Base-by-base conservation (phyloP, 1,140 invertebrate species). In the Drosophila ambigua region DNA sequence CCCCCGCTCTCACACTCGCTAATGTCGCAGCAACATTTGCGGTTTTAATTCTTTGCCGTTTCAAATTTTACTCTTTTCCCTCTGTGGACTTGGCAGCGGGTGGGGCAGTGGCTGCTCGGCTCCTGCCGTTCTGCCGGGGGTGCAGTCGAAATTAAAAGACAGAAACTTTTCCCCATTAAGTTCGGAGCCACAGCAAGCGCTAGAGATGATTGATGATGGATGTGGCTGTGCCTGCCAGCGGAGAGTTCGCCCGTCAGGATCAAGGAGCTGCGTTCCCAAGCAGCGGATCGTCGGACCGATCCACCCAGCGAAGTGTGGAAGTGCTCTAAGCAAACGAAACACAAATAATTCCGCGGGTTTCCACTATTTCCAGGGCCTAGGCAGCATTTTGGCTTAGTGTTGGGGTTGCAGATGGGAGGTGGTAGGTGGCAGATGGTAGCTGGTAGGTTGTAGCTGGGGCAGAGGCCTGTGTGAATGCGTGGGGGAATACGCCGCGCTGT, bases 21-120 rank as follows among this genome's bases (percentile, higher is more conserved):
- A 84, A 84, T 84, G 81, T 79, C 81, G 72, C 58, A 88, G 82
- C 75, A 87, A 87, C 79, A 87, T 87, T 87, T 87, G 82, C 75
- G 82, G 82, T 87, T 88, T 87, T 87, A 87, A 87, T 87, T 87
- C 67, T 79, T 76, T 64, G 53, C 55, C 62, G 45, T 55, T 61
- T 72, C 60, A 51, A 61, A 51, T 61, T 62, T 48, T 52, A n/a
- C 43, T 23, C 6, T 16, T 24, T 20, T 35, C 48, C 43, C 45
- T 24, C 26, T 60, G 16, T 2, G 31, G 16, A 23, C 1, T 6
- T 26, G 49, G 48, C 11, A 11, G 48, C 7, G 20, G 46, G 6
- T 9, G 20, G 20, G 24, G 48, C 1, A 2, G n/a, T n/a, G n/a
- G n/a, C n/a, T n/a, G n/a, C 35, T 20, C 1, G 20, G 20, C 20